A percentile compares a stretch with the other conserved stretches of the same genome.
phyloP scores from a whole-genome alignment of 2,797 vertebrate genomes.

The Sebastes oblongus region DNA sequence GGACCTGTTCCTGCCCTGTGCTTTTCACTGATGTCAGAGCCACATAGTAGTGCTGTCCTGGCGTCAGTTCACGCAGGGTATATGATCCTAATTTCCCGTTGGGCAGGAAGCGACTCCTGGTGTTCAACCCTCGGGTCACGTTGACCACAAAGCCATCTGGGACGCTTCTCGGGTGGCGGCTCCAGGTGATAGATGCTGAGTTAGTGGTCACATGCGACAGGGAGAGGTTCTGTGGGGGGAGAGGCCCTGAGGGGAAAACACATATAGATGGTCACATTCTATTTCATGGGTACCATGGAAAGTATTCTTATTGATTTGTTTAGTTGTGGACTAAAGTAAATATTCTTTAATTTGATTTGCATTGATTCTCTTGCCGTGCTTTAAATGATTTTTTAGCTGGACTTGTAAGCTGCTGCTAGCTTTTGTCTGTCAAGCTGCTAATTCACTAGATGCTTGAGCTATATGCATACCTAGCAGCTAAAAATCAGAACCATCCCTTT shows the following conservation, averaged over 20 bases:
- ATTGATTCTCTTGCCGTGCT: neutral
- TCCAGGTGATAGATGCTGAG: slow-evolving; percentile 89
- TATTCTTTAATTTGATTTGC: neutral
- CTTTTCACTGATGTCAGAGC: slow-evolving; percentile 86
- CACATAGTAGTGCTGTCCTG: slow-evolving; percentile 88
- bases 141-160: slow-evolving; percentile 95
- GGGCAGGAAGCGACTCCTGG: slow-evolving; percentile 93
- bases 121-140: slow-evolving; percentile 88
- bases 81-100: slow-evolving; percentile 86
- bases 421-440: neutral
- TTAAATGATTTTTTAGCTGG: neutral
- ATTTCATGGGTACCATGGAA: neutral
- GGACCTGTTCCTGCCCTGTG: slow-evolving; percentile 86
- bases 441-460: neutral
- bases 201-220: slow-evolving; percentile 86
- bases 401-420: neutral
- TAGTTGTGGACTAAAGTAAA: neutral
- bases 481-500: neutral
- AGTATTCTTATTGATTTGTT: neutral
- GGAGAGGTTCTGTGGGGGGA: slow-evolving; percentile 91
- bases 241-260: slow-evolving; percentile 83
- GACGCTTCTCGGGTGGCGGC: slow-evolving; percentile 69
- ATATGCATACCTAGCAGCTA: neutral
- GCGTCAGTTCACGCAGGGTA: slow-evolving; percentile 87
- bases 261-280: slow-evolving; percentile 18